Base-by-base conservation (phyloP, 2,888 invertebrate species). In the Strigamia transsilvanica region DNA sequence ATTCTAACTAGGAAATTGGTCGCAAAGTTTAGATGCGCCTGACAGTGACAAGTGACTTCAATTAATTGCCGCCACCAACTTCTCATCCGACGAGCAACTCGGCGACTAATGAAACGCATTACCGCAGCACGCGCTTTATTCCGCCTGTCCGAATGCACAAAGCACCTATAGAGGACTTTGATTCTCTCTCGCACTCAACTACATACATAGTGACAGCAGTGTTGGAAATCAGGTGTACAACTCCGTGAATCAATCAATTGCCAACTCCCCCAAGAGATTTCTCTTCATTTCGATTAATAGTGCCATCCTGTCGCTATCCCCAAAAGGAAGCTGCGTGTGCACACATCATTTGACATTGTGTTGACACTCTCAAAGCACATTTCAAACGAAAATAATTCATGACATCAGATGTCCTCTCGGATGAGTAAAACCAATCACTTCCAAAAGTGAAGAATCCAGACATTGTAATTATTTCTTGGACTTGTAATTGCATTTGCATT, bases 11-110 rank as follows among this genome's bases (percentile, higher is more conserved):
- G 15, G 46, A 46, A 46, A 13, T 12, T 10, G 18, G 23, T 61
- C 61, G 18, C n/a, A 23, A n/a, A 61, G 18, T 23, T 61, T 18
- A 61, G 10, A 61, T 61, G 61, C 10, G 18, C 18, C 6, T 61
- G 61, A 61, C 61, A 61, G 61, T 61, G 61, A 61, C 61, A 61
- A 61, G 61, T 61, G 23, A 23, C 21, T 61, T 61, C 61, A 61
- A 61, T 61, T 61, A 61, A 61, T 61, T 61, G 23, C 61, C 15
- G 34, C 61, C 61, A 61, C 61, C 61, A 61, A 15, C 61, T 61
- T 61, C 61, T 61, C 61, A 61, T 61, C 61, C 21, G 18, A 61
- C n/a, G 61, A 61, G 61, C 61, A 61, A 61, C 21, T 61, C 23
- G 21, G n/a, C 61, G 61, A 3, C n/a, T 61, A 61, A 61, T 61